Evolutionary conservation across 2,888 invertebrate species (phyloP).

Genomic region (Drosophila multiciliata): DNA sequence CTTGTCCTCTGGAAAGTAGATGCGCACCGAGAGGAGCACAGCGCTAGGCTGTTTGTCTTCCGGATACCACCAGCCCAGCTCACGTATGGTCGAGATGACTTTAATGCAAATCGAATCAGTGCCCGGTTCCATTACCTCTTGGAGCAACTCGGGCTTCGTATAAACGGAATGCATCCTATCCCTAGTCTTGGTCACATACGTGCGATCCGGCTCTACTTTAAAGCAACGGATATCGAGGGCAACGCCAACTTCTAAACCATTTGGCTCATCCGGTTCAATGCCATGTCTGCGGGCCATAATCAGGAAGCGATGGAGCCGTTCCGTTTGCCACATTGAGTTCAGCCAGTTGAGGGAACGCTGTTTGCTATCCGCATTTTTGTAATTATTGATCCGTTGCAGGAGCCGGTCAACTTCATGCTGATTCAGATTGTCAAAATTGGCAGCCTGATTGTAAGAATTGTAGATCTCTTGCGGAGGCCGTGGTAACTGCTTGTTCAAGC

Average conservation of each 20-base stretch:
- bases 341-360: constrained; percentile 42
- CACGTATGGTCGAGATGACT: constrained; percentile 44
- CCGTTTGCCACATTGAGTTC: constrained; percentile 41
- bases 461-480: constrained; percentile 47
- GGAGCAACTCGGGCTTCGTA: constrained; percentile 21
- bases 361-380: not conserved
- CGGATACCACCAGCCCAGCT: constrained; percentile 67
- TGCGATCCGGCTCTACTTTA: rapidly evolving
- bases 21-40: constrained; percentile 47
- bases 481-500: not conserved
- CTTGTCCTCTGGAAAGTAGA: not conserved
- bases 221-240: constrained; percentile 31
- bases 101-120: constrained; percentile 36
- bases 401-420: constrained; percentile 20
- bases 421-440: not conserved
- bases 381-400: not conserved
- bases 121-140: constrained; percentile 22
- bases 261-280: not conserved
- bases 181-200: constrained; percentile 16
- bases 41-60: constrained; percentile 54
- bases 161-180: constrained; percentile 49
- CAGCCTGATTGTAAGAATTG: constrained; percentile 6
- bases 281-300: constrained; percentile 2
- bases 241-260: not conserved
- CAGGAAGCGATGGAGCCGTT: constrained; percentile 38